A percentile compares a stretch with the other conserved stretches of the same genome.
Conservation (phyloP, 2,113 vertebrate species). For the Poeciliopsis prolifica region DNA sequence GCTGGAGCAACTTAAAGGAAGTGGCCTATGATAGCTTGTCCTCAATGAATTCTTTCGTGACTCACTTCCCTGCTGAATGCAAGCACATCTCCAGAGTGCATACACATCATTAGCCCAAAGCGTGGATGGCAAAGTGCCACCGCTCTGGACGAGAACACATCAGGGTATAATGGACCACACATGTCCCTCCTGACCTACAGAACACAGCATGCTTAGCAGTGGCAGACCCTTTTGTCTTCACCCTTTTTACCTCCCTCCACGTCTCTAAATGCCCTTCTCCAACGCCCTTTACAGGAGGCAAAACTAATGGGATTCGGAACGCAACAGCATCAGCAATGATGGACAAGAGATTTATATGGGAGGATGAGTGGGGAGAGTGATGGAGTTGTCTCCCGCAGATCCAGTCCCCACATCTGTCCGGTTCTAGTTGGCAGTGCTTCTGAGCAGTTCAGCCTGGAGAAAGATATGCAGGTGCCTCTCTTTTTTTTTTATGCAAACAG, state of each 20-base stretch:
- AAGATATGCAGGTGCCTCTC: constrained; percentile 73
- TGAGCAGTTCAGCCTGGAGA: constrained; percentile 68
- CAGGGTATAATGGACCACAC: constrained; percentile 60
- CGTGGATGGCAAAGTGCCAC: constrained; percentile 22
- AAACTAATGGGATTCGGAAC: constrained; percentile 65
- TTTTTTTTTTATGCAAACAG: constrained; percentile 53
- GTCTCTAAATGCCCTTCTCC: constrained; percentile 45
- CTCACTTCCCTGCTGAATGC: constrained; percentile 39
- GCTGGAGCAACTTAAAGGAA: constrained; percentile 30
- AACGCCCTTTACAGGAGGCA: constrained; percentile 56
- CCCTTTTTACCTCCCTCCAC: neutral
- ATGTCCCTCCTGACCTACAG: constrained; percentile 51
- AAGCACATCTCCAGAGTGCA: constrained; percentile 5
- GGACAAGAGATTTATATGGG: constrained; percentile 70
- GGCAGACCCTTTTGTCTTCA: constrained; percentile 21
- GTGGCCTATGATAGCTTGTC: constrained; percentile 22
- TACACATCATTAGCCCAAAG: constrained; percentile 53
- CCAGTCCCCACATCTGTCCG: constrained; percentile 73
- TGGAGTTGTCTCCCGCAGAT: constrained; percentile 69
- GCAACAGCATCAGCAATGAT: constrained; percentile 57
- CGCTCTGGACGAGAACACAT: constrained; percentile 14
- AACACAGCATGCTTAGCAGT: constrained; percentile 29
- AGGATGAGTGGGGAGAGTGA: constrained; percentile 69
- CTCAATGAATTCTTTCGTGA: constrained; percentile 46
- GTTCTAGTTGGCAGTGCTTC: constrained; percentile 74